A percentile compares a stretch with the other conserved stretches of the same genome.
Evolutionary conservation across 2,888 invertebrate species (phyloP).

Genomic region (Polydrusus pterygomalis): DNA sequence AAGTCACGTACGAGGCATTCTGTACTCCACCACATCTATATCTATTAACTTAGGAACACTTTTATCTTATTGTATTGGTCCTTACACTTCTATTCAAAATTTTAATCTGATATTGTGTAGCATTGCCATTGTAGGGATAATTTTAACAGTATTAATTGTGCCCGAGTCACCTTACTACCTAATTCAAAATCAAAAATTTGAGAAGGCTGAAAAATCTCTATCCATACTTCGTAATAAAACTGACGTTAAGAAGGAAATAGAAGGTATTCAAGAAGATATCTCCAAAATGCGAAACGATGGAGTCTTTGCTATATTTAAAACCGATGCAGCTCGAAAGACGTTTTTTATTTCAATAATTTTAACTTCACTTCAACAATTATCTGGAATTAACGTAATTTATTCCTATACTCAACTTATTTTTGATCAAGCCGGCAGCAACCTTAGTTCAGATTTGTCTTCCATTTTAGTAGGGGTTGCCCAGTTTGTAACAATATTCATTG

Average conservation of each 20-base stretch:
- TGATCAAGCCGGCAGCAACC: conserved; percentile 77
- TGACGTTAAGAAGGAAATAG: conserved; percentile 40
- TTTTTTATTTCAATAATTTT: conserved; percentile 81
- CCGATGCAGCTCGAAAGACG: conserved; percentile 69
- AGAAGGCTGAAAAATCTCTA: conserved; percentile 29
- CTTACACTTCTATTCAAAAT: conserved; percentile 47
- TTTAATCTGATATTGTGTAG: conserved; percentile 45
- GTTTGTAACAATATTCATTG: conserved; percentile 79
- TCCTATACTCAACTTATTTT: conserved; percentile 85
- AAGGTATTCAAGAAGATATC: conserved; percentile 34
- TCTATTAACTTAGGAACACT: conserved; percentile 43
- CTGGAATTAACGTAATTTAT: conserved; percentile 86
- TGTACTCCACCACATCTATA: conserved; percentile 76
- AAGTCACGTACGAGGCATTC: conserved; percentile 82
- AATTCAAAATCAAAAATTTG: conserved; percentile 21
- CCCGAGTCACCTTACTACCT: conserved; percentile 51
- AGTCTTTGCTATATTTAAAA: conserved; percentile 47
- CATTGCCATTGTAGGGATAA: conserved; percentile 30
- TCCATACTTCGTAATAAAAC: conserved; percentile 42
- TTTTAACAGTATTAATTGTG: conserved; percentile 28
- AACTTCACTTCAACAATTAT: conserved; percentile 88
- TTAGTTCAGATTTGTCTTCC: conserved; percentile 78
- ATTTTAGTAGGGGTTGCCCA: conserved; percentile 87
- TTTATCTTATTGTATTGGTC: conserved; percentile 45
- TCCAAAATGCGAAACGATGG: conserved; percentile 41